phyloP scores from a whole-genome alignment of 92 coral and sea anemone species.

The Micromussa lordhowensis region DNA sequence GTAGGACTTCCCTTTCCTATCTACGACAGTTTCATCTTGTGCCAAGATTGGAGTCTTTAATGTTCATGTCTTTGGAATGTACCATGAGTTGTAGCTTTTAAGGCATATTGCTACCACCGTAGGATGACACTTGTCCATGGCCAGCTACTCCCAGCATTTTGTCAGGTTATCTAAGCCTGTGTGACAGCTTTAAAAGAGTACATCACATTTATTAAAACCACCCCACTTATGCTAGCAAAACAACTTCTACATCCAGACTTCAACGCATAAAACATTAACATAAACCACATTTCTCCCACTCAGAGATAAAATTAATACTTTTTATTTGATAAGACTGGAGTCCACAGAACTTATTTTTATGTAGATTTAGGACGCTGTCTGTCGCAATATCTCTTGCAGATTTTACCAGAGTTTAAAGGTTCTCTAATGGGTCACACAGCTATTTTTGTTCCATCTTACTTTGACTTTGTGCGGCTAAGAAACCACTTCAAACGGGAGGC shows the following conservation, averaged over 20 bases:
- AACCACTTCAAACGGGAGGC: conserved; percentile 85
- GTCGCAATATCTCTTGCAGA: conserved; percentile 36
- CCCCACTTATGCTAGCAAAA: too few species aligned
- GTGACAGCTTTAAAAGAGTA: too few species aligned
- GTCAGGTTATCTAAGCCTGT: too few species aligned
- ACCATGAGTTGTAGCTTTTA: too few species aligned
- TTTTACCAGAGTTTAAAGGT: conserved; percentile 86
- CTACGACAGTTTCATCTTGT: background rate
- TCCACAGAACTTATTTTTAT: background rate
- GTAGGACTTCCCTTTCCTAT: background rate
- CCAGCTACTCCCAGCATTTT: too few species aligned
- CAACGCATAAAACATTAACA: too few species aligned
- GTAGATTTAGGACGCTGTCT: background rate
- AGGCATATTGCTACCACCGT: too few species aligned
- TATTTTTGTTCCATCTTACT: conserved; percentile 91
- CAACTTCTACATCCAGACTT: too few species aligned
- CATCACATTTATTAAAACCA: too few species aligned
- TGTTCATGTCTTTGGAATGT: background rate
- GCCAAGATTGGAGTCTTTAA: background rate
- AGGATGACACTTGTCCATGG: too few species aligned
- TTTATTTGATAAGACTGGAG: background rate
- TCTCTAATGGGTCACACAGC: conserved; percentile 90
- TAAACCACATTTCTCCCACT: too few species aligned
- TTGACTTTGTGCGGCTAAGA: conserved; percentile 92
- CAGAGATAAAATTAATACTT: background rate